Evolutionary conservation across 2,888 invertebrate species (phyloP).

Genomic region (Caenorhabditis angaria): DNA sequence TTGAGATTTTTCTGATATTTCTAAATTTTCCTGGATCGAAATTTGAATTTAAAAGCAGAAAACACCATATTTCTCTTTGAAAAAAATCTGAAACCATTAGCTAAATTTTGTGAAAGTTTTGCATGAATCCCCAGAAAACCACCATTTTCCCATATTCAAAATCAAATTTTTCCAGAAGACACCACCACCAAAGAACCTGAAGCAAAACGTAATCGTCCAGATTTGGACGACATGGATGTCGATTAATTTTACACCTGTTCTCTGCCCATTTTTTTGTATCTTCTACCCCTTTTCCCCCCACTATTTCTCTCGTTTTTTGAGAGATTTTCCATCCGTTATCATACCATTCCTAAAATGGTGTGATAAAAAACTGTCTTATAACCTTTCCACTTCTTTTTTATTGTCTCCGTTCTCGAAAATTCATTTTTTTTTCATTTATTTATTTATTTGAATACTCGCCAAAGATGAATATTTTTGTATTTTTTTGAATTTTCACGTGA

Average conservation of each 20-base stretch:
- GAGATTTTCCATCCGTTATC: slow-evolving; percentile 12
- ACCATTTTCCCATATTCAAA: too few relatives aligned
- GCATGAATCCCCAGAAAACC: too few relatives aligned
- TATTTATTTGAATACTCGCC: slow-evolving; percentile 3
- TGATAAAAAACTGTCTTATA: slow-evolving; percentile 22
- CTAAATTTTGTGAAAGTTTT: too few relatives aligned
- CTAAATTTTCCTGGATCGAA: too few relatives aligned
- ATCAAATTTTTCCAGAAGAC: slow-evolving; percentile 31
- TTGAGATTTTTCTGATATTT: too few relatives aligned
- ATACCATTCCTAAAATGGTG: slow-evolving; percentile 39
- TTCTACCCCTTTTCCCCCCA: slow-evolving; percentile 5
- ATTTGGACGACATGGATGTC: slow-evolving; percentile 63
- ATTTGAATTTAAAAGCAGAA: too few relatives aligned
- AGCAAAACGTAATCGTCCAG: slow-evolving; percentile 57
- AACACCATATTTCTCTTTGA: too few relatives aligned
- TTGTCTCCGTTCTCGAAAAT: too few relatives aligned
- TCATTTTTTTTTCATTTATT: slow-evolving; percentile 5
- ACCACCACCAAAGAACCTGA: slow-evolving; percentile 51
- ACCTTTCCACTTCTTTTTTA: slow-evolving; percentile 3
- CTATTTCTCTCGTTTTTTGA: neutral
- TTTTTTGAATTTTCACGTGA: neutral
- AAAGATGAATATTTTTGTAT: neutral
- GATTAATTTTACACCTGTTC: slow-evolving; percentile 43
- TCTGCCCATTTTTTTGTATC: slow-evolving; percentile 12
- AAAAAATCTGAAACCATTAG: too few relatives aligned